phyloP scores from a whole-genome alignment of 2,113 vertebrate genomes.

The Hemiscyllium ocellatum region DNA sequence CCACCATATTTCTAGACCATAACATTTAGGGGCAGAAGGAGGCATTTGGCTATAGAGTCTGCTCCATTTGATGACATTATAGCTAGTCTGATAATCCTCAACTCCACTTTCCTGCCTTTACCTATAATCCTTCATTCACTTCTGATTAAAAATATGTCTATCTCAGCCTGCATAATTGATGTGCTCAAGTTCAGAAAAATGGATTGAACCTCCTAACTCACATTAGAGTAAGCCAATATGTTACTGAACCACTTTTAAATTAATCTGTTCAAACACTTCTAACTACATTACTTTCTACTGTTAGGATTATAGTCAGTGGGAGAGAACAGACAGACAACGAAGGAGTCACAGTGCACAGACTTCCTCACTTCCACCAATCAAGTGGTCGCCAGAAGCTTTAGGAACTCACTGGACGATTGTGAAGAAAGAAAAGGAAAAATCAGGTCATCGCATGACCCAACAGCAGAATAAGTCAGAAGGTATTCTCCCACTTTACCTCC shows the following conservation, averaged over 20 bases:
- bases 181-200: background rate
- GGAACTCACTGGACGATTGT: conserved; percentile 18
- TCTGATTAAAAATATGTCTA: too few relatives aligned
- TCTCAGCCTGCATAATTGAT: background rate
- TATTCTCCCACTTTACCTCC: background rate
- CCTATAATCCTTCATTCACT: too few relatives aligned
- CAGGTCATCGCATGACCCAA: background rate
- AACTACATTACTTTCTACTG: background rate
- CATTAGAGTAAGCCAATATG: background rate
- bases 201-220: background rate
- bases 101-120: too few relatives aligned
- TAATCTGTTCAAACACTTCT: background rate
- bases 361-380: conserved; percentile 2
- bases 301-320: conserved; percentile 28
- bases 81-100: too few relatives aligned
- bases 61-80: too few relatives aligned
- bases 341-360: background rate
- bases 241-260: background rate
- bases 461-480: background rate
- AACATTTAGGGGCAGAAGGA: too few relatives aligned
- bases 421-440: conserved; percentile 19
- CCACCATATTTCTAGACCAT: too few relatives aligned
- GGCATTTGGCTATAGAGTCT: too few relatives aligned
- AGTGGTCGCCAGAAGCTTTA: conserved; percentile 18
- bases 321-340: conserved; percentile 5